A percentile compares a stretch with the other conserved stretches of the same genome.
Conservation (phyloP, 2,888 invertebrate genomes). For the Galerucella nymphaeae region DNA sequence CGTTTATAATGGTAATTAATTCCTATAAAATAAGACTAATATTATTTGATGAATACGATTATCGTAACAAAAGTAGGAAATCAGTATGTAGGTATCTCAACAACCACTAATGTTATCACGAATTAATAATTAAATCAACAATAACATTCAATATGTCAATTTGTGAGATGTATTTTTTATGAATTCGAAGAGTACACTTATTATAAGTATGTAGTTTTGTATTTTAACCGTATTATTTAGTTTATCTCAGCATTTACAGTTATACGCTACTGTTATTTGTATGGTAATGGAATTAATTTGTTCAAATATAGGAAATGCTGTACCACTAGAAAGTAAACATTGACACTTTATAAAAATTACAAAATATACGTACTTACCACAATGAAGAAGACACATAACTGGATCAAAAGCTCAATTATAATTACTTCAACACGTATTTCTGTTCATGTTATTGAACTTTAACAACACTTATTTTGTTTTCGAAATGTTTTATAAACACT, state of each 20-base stretch:
- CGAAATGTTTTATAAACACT: constrained; percentile 1
- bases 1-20: too few relatives aligned
- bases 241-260: background rate
- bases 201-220: background rate
- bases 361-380: constrained; percentile 18
- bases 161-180: background rate
- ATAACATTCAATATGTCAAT: background rate
- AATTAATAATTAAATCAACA: background rate
- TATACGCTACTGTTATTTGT: background rate
- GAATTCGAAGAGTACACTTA: background rate
- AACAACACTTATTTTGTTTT: constrained; percentile 1
- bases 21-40: too few relatives aligned
- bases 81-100: too few relatives aligned
- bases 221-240: background rate
- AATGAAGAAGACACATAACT: constrained; percentile 12
- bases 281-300: background rate
- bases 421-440: constrained; percentile 4
- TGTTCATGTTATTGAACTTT: background rate
- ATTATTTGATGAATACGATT: too few relatives aligned
- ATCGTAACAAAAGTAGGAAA: too few relatives aligned
- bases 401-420: background rate
- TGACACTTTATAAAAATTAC: background rate
- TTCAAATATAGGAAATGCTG: constrained; percentile 3
- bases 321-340: constrained; percentile 26
- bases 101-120: background rate